Evolutionary conservation across 2,113 vertebrate species (phyloP).

Genomic region (Dicentrarchus labrax): DNA sequence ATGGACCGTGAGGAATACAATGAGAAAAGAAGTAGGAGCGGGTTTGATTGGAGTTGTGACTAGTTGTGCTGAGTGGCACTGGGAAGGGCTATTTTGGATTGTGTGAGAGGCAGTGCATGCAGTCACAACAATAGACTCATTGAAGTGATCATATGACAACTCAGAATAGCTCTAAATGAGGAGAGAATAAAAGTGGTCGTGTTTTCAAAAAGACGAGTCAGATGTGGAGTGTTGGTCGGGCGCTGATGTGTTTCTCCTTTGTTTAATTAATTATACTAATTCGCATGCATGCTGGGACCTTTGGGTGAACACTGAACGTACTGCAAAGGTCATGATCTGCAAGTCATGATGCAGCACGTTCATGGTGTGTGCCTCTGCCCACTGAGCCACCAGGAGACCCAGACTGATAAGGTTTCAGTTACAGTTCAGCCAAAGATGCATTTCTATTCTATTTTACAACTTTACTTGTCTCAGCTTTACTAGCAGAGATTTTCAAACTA

Average conservation of each 20-base stretch:
- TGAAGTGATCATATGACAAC: conserved; percentile 62
- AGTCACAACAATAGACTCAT: conserved; percentile 61
- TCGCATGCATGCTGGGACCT: conserved; percentile 42
- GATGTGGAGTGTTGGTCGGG: conserved; percentile 10
- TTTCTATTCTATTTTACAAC: neutral
- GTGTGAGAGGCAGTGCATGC: conserved; percentile 19
- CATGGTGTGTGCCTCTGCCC: neutral
- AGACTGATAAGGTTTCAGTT: neutral
- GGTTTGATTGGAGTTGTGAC: conserved; percentile 17
- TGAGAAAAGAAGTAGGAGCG: neutral
- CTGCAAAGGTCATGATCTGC: conserved; percentile 62
- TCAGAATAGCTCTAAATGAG: conserved; percentile 39
- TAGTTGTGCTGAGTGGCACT: conserved; percentile 14
- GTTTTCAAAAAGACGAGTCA: neutral
- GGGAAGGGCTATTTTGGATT: conserved; percentile 25
- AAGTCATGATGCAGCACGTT: conserved; percentile 48
- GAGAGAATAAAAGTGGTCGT: conserved; percentile 45
- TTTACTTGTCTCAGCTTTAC: neutral
- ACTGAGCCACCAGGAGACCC: conserved; percentile 1
- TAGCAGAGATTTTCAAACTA: neutral
- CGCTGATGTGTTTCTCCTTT: neutral
- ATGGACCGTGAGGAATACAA: conserved; percentile 11
- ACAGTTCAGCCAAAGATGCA: neutral
- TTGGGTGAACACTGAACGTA: conserved; percentile 29
- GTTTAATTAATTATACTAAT: conserved; percentile 38